These are phyloP conservation scores for Iguana delicatissima DNA, from an alignment of 2,797 vertebrate species.

Conservation along the genomic window DNA sequence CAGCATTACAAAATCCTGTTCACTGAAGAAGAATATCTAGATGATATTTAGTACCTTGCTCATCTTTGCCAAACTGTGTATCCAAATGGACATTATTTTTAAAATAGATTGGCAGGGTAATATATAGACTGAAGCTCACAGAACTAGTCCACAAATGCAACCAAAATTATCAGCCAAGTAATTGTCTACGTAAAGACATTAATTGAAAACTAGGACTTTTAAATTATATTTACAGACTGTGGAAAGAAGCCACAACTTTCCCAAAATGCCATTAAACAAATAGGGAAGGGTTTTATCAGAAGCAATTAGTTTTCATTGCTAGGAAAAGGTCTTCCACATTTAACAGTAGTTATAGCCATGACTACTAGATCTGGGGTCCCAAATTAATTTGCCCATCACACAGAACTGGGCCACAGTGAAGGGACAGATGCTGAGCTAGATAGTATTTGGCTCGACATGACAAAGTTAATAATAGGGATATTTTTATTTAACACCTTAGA, in stretches of 20 bases:
- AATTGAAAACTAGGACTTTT: neutral
- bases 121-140: neutral
- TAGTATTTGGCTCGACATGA: too few relatives aligned
- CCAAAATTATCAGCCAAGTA: neutral
- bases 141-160: neutral
- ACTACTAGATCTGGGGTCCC: neutral
- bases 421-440: neutral
- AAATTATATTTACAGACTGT: neutral
- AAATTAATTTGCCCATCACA: neutral
- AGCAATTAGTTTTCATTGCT: constrained; percentile 2
- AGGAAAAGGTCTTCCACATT: neutral
- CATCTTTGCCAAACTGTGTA: constrained; percentile 7
- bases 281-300: neutral
- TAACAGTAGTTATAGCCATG: neutral
- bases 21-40: constrained; percentile 43
- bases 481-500: neutral
- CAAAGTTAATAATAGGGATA: neutral
- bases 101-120: neutral
- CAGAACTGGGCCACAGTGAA: neutral
- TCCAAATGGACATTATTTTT: constrained; percentile 23
- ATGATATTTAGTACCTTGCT: constrained; percentile 23
- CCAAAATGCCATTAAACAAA: neutral
- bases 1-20: constrained; percentile 39
- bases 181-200: neutral
- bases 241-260: neutral